phyloP scores from a whole-genome alignment of 2,113 vertebrate genomes.

The Dasyprocta punctata region DNA sequence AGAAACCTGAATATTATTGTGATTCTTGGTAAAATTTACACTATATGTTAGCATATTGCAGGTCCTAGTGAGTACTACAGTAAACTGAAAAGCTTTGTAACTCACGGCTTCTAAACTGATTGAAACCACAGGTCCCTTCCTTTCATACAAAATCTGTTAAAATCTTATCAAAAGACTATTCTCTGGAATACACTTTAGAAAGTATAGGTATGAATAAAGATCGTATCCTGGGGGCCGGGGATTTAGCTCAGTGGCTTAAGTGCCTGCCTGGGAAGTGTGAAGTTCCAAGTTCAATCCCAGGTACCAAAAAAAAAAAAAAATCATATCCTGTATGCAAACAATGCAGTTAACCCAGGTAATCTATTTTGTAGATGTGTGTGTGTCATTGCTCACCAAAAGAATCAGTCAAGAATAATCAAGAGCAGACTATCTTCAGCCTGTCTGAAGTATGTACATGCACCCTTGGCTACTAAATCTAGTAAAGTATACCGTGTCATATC shows the following conservation, averaged over 20 bases:
- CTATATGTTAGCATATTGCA: neutral
- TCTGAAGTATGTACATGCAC: neutral
- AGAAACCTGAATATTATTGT: neutral
- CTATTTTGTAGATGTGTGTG: neutral
- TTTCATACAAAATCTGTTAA: conserved; percentile 13
- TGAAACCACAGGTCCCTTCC: too few species aligned
- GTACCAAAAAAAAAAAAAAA: too few species aligned
- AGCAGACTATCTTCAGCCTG: neutral
- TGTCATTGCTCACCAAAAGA: neutral
- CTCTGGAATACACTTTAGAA: conserved; percentile 1
- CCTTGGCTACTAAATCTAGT: neutral
- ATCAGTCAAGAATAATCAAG: conserved; percentile 32
- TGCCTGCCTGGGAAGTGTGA: too few species aligned
- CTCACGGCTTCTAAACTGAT: conserved; percentile 35
- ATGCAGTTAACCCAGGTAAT: neutral
- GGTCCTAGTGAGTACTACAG: neutral
- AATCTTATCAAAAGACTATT: conserved; percentile 32
- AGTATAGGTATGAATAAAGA: conserved; percentile 19
- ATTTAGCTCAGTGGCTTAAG: too few species aligned
- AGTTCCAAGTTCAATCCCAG: too few species aligned
- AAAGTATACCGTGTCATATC: neutral
- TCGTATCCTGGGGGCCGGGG: too few species aligned
- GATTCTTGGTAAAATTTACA: neutral
- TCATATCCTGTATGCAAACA: neutral
- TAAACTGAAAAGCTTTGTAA: conserved; percentile 29